Base-by-base conservation (phyloP, 2,113 vertebrate genomes). In the Sialia sialis region DNA sequence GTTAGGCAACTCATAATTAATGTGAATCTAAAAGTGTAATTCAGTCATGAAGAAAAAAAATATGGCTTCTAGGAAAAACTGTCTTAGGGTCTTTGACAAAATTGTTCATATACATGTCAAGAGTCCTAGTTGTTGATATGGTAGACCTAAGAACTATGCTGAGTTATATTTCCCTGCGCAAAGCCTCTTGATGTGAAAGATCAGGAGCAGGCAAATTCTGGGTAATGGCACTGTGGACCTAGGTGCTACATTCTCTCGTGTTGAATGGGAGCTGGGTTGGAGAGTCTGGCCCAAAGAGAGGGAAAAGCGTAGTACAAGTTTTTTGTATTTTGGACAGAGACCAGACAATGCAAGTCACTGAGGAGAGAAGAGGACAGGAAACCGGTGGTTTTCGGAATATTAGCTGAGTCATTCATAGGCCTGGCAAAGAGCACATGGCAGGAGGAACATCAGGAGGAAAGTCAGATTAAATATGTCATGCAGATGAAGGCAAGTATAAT, bases 191-290 rank as follows among this genome's bases (percentile, higher is more conserved):
- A 38, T 60, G 7, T 52, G n/a, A 70, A 38, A n/a, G 27, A 23
- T 13, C 23, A 70, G 41, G 78, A 80, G 6, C 3, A 2, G 29
- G 20, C 5, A 69, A 81, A 51, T 48, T 26, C 41, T 66, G 51
- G 22, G 9, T 49, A 29, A 38, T 5, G 38, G 13, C 18, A 21
- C 25, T 0, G 2, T 41, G 23, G 0, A 0, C 13, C 15, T 7
- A 46, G 34, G 36, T 16, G 26, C 30, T 39, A 13, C 23, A 5
- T 22, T 88, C 54, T 76, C 18, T 14, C 9, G 23, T 13, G 12
- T 34, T 46, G 63, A 64, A 0, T 15, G n/a, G 13, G 51, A 93
- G 9, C 3, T 67, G 69, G 8, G 8, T n/a, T 82, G 75, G 48
- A 79, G 22, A 36, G 19, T 32, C 44, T 58, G 10, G 30, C 18